Base-by-base conservation (phyloP, 2,888 invertebrate species). In the Tinea semifulvella region DNA sequence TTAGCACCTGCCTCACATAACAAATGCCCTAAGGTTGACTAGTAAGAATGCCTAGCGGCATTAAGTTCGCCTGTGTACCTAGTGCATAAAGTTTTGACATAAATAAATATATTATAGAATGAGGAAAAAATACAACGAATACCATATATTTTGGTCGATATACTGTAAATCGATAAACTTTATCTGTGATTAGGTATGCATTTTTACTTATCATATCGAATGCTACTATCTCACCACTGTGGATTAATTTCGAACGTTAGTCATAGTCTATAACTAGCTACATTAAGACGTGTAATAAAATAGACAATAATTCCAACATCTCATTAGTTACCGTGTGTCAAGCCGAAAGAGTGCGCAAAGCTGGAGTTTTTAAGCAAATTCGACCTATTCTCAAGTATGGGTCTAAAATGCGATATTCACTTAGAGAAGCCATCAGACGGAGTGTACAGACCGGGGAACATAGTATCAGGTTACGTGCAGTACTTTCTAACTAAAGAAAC, bases 371-470 rank as follows among this genome's bases (percentile, higher is more conserved):
- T 36, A 3, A 16, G 5, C 3, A 16, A 16, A 36, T 17, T 36
- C 16, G 8, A 36, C 18, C 16, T 14, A 18, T 36, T 36, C 18
- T 7, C 7, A n/a, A 20, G n/a, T 5, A 40, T 40, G 40, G 40
- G 20, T 20, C 11, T 40, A 11, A 40, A 40, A 22, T 40, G 40
- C 17, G 40, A 40, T 2, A 20, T 40, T 2, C 40, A 40, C 6
- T 4, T 40, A 10, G 22, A 40, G 8, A 22, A 22, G 11, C 22
- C 40, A 22, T n/a, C 2, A n/a, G 40, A 40, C 6, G 40, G 40
- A n/a, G 20, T 13, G 10, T 40, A 22, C 13, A 5, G 40, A 22
- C 20, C 20, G 2, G 40, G 40, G 3, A 20, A 4, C 11, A 13
- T 22, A 11, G 40, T 40, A n/a, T 13, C 22, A 11, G 40, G 40